These are phyloP conservation scores for Trachelipus rathkii DNA, from an alignment of 1,140 invertebrate species.

Conservation along the genomic window DNA sequence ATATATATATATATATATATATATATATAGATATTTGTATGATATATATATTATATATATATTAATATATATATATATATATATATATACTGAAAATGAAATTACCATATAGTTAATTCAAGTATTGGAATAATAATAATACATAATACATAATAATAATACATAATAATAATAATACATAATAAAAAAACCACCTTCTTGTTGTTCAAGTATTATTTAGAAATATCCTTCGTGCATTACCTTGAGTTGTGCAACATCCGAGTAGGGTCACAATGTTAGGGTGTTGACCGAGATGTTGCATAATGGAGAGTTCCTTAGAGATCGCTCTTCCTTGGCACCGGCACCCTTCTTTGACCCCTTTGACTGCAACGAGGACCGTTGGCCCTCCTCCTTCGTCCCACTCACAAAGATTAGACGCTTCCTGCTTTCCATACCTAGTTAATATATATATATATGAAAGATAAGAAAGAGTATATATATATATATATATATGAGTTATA, in stretches of 20 bases:
- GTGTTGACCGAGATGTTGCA: slow-evolving; percentile 78
- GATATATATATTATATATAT: too few species aligned
- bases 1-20: too few species aligned
- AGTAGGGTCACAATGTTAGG: slow-evolving; percentile 79
- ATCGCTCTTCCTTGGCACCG: slow-evolving; percentile 69
- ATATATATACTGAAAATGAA: too few species aligned
- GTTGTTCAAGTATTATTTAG: too few species aligned
- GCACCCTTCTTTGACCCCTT: slow-evolving; percentile 70
- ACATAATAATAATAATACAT: too few species aligned
- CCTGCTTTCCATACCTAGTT: slow-evolving; percentile 72
- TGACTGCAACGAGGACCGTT: slow-evolving; percentile 73
- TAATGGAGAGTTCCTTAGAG: slow-evolving; percentile 70
- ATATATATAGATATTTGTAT: too few species aligned
- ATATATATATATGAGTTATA: neutral
- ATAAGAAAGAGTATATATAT: too few species aligned
- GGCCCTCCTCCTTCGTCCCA: slow-evolving; percentile 58
- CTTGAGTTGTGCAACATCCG: slow-evolving; percentile 76
- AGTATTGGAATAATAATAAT: too few species aligned
- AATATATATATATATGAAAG: neutral
- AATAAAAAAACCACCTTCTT: too few species aligned
- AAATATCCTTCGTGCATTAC: slow-evolving; percentile 51
- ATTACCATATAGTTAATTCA: too few species aligned
- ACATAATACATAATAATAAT: too few species aligned
- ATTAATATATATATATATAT: too few species aligned
- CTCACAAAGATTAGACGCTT: slow-evolving; percentile 70